Conservation (phyloP, 2,797 vertebrate genomes). For the Halcyon chelicuti region DNA sequence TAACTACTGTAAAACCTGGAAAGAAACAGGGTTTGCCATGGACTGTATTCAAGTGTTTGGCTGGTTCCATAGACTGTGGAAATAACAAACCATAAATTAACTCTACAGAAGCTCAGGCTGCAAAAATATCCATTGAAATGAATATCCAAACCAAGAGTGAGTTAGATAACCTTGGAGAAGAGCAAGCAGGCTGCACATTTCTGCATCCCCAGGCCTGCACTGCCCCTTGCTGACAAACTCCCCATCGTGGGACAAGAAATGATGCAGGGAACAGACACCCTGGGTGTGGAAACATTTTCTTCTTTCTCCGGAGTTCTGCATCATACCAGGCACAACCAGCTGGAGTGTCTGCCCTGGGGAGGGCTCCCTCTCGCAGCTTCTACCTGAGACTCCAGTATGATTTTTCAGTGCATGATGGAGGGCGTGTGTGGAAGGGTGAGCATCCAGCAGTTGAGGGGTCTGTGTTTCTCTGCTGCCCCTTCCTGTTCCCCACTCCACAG, state of each 20-base stretch:
- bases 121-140: background rate
- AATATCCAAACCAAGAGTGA: background rate
- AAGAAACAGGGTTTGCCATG: background rate
- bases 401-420: background rate
- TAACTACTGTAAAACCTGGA: background rate
- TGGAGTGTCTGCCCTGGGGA: background rate
- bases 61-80: background rate
- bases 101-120: background rate
- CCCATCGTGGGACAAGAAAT: background rate
- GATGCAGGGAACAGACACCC: background rate
- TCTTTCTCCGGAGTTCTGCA: background rate
- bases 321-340: background rate
- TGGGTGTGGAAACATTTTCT: background rate
- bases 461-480: background rate
- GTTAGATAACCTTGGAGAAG: background rate
- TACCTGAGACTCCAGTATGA: background rate
- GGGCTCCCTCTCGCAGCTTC: background rate
- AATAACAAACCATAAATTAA: constrained; percentile 17
- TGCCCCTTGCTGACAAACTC: constrained; percentile 51
- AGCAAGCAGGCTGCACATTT: background rate
- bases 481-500: fast-evolving
- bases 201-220: constrained; percentile 20
- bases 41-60: background rate
- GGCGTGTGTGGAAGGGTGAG: fast-evolving
- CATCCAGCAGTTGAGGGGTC: background rate